Evolutionary conservation across 2,888 invertebrate genomes (phyloP), one percentile per base, ranked within the genome.

Genomic region (Pachymerium ferrugineum): DNA sequence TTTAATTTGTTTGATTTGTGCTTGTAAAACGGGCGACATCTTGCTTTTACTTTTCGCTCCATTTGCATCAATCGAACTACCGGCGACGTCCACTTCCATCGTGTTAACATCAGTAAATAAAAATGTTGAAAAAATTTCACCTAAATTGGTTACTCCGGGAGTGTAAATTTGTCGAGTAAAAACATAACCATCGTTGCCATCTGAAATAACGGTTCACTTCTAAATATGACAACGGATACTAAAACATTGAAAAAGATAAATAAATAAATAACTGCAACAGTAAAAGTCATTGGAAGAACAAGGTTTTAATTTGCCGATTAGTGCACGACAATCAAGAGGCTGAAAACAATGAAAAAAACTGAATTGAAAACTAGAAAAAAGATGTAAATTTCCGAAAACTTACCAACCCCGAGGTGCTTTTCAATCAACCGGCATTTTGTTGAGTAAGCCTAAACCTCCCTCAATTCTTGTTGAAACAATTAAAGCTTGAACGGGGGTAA

Each of bases 331-430:
- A 84, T 92, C 92, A 76, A 87, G 85, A 78, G 89, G 89, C 85
- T 85, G 75, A 14, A 80, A 80, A 77, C 12, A 29, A 68, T n/a
- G n/a, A n/a, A n/a, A n/a, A n/a, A n/a, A n/a, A n/a, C n/a, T n/a
- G n/a, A n/a, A n/a, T n/a, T n/a, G n/a, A n/a, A n/a, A n/a, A n/a
- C n/a, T n/a, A n/a, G n/a, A n/a, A n/a, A n/a, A n/a, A n/a, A n/a
- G n/a, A n/a, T n/a, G n/a, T n/a, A n/a, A n/a, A n/a, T n/a, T n/a
- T n/a, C n/a, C n/a, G n/a, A n/a, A n/a, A n/a, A n/a, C 86, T 84
- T 82, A 88, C 88, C 83, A 91, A 89, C 85, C 92, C 92, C 76
- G 91, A 90, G 81, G 90, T 89, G 86, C 90, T 89, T 83, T 91
- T 91, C 83, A 91, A 16, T 22, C 10, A 16, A 47, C 47, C 47